phyloP scores from a whole-genome alignment of 2,888 invertebrate species.

The Synergus japonicus region DNA sequence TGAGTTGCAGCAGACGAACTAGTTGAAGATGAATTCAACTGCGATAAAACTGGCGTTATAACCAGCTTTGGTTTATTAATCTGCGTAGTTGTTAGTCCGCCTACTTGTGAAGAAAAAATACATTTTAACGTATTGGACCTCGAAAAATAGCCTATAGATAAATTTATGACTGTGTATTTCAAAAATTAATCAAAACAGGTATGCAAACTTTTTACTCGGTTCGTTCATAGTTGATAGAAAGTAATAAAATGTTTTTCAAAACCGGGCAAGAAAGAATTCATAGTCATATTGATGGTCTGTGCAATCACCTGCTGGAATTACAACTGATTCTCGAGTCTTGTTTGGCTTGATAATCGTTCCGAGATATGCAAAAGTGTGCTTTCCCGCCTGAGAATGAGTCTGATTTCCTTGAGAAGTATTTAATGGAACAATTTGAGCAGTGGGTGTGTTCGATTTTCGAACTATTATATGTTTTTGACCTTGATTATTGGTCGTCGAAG shows the following conservation, averaged over 20 bases:
- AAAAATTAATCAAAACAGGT: constrained; percentile 6
- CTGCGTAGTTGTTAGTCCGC: constrained; percentile 65
- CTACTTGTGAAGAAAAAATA: constrained; percentile 52
- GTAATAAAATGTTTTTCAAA: constrained; percentile 10
- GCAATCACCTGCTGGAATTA: constrained; percentile 70
- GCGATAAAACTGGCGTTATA: constrained; percentile 72
- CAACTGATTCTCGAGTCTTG: constrained; percentile 71
- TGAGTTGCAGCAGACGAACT: constrained; percentile 63
- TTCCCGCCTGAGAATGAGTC: constrained; percentile 67
- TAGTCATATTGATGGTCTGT: constrained; percentile 21
- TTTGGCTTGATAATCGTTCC: constrained; percentile 74
- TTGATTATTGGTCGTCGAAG: constrained; percentile 58
- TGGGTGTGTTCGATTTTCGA: constrained; percentile 69
- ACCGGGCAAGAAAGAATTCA: not conserved
- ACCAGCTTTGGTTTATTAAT: constrained; percentile 71
- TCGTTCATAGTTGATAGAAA: not conserved
- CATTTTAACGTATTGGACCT: not conserved
- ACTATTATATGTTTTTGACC: constrained; percentile 73
- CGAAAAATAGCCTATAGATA: not conserved
- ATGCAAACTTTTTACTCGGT: constrained; percentile 6
- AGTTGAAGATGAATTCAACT: constrained; percentile 68
- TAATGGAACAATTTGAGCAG: constrained; percentile 74
- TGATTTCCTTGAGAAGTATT: constrained; percentile 67
- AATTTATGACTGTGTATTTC: not conserved
- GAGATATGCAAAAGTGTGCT: constrained; percentile 75